Percentiles rank a stretch among this genome's conserved stretches.
Evolutionary conservation across 2,797 vertebrate genomes (phyloP).

Genomic region (Danio jaintianensis): DNA sequence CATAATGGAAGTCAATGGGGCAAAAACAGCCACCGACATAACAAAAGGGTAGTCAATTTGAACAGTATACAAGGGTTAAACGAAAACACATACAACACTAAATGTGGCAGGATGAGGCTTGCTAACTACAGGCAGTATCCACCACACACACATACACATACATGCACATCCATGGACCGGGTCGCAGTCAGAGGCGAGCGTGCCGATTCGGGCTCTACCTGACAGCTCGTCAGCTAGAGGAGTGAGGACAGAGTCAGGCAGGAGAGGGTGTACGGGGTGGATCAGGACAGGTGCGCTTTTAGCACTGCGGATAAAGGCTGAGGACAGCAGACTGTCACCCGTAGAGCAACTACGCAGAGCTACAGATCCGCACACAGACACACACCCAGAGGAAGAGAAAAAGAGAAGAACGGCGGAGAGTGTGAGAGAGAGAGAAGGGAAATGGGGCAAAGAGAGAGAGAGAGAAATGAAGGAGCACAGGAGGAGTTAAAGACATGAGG

Average conservation of each 20-base stretch:
- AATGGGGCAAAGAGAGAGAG: conserved; percentile 25
- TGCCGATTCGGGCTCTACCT: conserved; percentile 90
- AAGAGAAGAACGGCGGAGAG: conserved; percentile 74
- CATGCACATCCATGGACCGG: conserved; percentile 35
- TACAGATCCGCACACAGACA: conserved; percentile 80
- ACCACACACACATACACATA: neutral
- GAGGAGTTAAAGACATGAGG: conserved; percentile 25
- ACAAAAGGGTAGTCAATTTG: too few species aligned
- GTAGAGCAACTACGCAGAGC: conserved; percentile 99
- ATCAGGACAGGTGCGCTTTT: conserved; percentile 99
- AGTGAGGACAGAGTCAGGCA: conserved; percentile 96
- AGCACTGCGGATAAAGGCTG: conserved; percentile 99
- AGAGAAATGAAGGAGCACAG: conserved; percentile 27
- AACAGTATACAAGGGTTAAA: neutral
- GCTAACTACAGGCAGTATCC: conserved; percentile 26
- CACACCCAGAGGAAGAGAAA: conserved; percentile 82
- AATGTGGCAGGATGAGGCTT: neutral
- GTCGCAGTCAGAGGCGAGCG: conserved; percentile 63
- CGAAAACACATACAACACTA: conserved; percentile 5
- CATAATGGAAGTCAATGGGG: too few species aligned
- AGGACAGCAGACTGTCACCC: conserved; percentile 99
- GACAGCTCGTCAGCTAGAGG: conserved; percentile 99
- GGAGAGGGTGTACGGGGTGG: conserved; percentile 99
- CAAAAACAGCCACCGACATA: too few species aligned
- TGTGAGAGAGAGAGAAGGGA: conserved; percentile 24